Percentiles rank a stretch among this genome's conserved stretches.
phyloP scores from a whole-genome alignment of 2,888 invertebrate species.

The Folsomia manolachei region DNA sequence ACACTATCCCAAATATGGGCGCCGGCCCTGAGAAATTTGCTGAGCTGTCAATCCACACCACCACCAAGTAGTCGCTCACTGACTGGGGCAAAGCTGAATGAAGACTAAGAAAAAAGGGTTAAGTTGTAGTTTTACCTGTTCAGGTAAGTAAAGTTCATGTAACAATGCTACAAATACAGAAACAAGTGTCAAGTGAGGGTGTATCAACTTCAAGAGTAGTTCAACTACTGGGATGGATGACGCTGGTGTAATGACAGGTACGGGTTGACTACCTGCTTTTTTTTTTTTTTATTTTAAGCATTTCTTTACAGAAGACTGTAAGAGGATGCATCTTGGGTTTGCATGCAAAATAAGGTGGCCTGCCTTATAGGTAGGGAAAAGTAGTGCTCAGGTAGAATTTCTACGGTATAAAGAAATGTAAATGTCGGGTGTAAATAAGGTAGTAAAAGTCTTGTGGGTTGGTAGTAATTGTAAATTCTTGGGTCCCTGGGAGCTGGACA shows the following conservation, averaged over 20 bases:
- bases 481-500: neutral
- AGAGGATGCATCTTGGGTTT: neutral
- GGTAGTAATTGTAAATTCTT: neutral
- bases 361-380: too few relatives aligned
- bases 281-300: neutral
- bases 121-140: neutral
- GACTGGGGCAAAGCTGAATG: too few relatives aligned
- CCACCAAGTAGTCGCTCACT: neutral
- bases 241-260: neutral
- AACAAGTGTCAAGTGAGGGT: too few relatives aligned
- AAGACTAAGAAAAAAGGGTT: neutral
- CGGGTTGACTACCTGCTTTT: neutral
- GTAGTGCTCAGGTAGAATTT: too few relatives aligned
- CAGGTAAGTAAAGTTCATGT: neutral
- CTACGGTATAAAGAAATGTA: too few relatives aligned
- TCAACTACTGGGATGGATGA: neutral
- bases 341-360: neutral
- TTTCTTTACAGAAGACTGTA: neutral
- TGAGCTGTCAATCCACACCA: neutral
- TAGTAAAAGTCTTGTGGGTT: neutral
- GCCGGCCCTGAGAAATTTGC: neutral
- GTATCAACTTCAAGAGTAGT: too few relatives aligned
- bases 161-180: too few relatives aligned
- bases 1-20: neutral
- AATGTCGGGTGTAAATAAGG: neutral